These are phyloP conservation scores for Epinephelus fuscoguttatus DNA, from an alignment of 2,113 vertebrate species.

Conservation along the genomic window DNA sequence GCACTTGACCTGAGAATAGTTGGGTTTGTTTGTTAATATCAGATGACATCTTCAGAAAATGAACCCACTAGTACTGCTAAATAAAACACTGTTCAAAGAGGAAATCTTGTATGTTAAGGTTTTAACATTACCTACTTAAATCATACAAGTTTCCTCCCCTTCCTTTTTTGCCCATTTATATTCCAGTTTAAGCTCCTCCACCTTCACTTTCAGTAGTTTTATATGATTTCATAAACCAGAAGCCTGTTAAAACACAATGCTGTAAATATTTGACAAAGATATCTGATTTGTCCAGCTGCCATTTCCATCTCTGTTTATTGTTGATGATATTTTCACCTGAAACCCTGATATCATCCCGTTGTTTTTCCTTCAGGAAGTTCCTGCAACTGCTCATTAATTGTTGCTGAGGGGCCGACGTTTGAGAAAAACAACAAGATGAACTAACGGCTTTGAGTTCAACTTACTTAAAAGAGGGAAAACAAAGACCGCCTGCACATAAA, in stretches of 20 bases:
- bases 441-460: conserved; percentile 36
- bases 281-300: conserved; percentile 36
- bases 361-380: conserved; percentile 82
- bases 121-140: neutral
- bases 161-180: neutral
- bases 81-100: neutral
- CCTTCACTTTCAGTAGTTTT: conserved; percentile 20
- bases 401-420: conserved; percentile 65
- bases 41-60: neutral
- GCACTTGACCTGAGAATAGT: neutral
- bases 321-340: conserved; percentile 72
- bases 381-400: conserved; percentile 72
- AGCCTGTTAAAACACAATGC: neutral
- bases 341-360: conserved; percentile 68
- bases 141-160: neutral
- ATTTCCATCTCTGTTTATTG: conserved; percentile 60
- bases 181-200: neutral
- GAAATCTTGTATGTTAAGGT: neutral
- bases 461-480: conserved; percentile 9
- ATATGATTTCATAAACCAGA: conserved; percentile 24
- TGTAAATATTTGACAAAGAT: conserved; percentile 42
- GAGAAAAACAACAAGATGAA: conserved; percentile 50
- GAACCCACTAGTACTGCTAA: neutral
- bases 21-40: neutral
- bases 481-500: neutral